phyloP scores from a whole-genome alignment of 1,140 invertebrate genomes.

The Ridgeia piscesae region DNA sequence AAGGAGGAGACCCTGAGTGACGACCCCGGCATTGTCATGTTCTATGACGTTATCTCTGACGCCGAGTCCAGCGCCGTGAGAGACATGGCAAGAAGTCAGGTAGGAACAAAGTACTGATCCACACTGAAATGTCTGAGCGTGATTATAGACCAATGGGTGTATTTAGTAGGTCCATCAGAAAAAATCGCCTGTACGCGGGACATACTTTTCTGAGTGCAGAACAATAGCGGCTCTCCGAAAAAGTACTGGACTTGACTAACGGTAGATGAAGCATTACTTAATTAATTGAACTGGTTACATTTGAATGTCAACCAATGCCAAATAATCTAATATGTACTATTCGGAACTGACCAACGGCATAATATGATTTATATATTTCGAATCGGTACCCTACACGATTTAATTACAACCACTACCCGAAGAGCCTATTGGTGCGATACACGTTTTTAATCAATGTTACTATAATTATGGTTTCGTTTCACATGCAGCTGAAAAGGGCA shows the following conservation, averaged over 20 bases:
- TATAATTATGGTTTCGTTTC: background rate
- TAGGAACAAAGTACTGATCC: background rate
- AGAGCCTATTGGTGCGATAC: background rate
- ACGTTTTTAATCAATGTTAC: background rate
- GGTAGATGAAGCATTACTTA: no score
- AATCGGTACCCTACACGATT: no score
- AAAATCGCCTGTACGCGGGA: background rate
- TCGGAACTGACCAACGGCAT: background rate
- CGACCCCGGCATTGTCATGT: background rate
- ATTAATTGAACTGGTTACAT: no score
- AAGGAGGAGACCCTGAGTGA: conserved; percentile 12
- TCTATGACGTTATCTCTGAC: conserved; percentile 19
- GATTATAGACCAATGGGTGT: background rate
- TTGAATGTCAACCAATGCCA: no score
- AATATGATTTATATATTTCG: no score
- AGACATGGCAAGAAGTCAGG: background rate
- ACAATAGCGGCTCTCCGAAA: background rate
- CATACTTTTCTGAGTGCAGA: background rate
- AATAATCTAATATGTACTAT: background rate
- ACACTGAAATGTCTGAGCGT: background rate
- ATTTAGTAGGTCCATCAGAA: background rate
- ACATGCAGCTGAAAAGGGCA: background rate
- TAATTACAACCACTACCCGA: background rate
- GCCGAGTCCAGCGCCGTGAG: background rate
- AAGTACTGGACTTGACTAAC: no score